Base-by-base conservation (phyloP, 2,888 invertebrate species). In the Drosophila imparisetae region DNA sequence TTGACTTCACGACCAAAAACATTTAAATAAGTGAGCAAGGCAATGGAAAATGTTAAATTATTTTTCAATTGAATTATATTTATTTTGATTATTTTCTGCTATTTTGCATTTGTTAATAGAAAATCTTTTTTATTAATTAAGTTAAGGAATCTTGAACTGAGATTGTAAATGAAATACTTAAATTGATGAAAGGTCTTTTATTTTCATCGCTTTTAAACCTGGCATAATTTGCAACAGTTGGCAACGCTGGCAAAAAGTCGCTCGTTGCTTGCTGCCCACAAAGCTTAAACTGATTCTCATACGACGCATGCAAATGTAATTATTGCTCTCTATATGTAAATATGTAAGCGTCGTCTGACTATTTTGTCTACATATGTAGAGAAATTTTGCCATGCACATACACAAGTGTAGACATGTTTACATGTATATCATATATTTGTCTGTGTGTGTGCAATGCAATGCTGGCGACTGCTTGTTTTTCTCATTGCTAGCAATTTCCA, bases 161-260 rank as follows among this genome's bases (percentile, higher is more conserved):
- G 8, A 32, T 15, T 27, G 29, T 18, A 40, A 29, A 11, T n/a
- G 13, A 18, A 27, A n/a, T 38, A 34, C 2, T 10, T 54, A 15
- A 21, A 42, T 11, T 45, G 1, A 42, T 21, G 6, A 54, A 27
- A 15, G 6, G 13, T 6, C 15, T 34, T 21, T 15, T n/a, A 21
- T 15, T 34, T 10, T 1, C 7, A 21, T 15, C 24, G 18, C 4
- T 27, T 29, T 32, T n/a, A 30, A 49, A 29, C 50, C 29, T 5
- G n/a, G 24, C 27, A 29, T 50, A 29, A 57, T 64, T 81, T 34
- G 81, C 81, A 84, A 72, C 78, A 83, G 84, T 75, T 81, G 72
- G 72, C 60, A 66, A 81, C 45, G 45, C 49, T 38, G 45, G 13
- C 42, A 60, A 64, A 38, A 63, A 29, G 21, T 8, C 30, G 21